Evolutionary conservation across 2,797 vertebrate genomes (phyloP), one percentile per base, ranked within the genome.

Genomic region (Kryptopterus vitreolus): DNA sequence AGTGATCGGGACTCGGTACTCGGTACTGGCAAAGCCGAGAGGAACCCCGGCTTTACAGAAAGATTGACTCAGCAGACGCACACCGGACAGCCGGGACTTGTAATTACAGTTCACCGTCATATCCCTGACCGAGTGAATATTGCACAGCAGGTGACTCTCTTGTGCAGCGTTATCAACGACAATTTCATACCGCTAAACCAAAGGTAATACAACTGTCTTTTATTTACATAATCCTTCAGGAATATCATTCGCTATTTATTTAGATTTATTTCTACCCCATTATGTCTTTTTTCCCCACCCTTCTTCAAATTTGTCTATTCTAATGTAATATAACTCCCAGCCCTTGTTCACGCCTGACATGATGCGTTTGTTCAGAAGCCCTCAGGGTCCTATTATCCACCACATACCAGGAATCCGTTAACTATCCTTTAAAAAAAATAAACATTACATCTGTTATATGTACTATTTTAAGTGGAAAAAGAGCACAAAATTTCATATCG

Each of bases 171-270:
- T 22, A 20, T 58, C 71, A 7, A n/a, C 70, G 71, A 26, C 53
- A 29, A n/a, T 59, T 11, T 74, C n/a, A 74, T 20, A 72, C 70
- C 50, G 31, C 13, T 55, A 59, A 59, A 74, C 72, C 71, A 43
- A 74, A 74, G 71, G 71, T 74, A 58, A 55, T 38, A 35, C 1
- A 26, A 31, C 1, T 31, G 29, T 16, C 31, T 31, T 62, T 8
- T 16, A 70, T 1, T 11, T 8, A 20, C 68, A 31, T 16, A 58
- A 7, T 22, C 0, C 24, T 57, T 16, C 1, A 55, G 9, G 1
- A 55, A 55, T 26, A 58, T 57, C 24, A 26, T 4, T n/a, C n/a
- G n/a, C n/a, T n/a, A 10, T 7, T 9, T 9, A 7, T 10, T 10
- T 0, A 43, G 38, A 43, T 7, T 43, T 43, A 43, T 43, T 43